phyloP scores from a whole-genome alignment of 2,888 invertebrate genomes.

The Lasioglossum oenotherae region DNA sequence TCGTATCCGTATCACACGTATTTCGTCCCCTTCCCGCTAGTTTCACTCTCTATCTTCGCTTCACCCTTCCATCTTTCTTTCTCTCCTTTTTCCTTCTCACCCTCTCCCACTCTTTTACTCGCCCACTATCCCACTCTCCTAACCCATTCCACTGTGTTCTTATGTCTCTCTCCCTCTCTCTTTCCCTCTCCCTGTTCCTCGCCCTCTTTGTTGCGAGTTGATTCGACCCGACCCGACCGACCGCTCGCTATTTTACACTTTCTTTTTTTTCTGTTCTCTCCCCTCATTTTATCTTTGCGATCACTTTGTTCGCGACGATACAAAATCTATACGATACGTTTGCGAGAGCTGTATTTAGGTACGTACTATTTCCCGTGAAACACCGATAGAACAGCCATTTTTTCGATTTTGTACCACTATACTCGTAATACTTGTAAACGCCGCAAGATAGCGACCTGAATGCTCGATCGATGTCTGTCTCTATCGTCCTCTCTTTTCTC shows the following conservation, averaged over 20 bases:
- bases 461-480: slow-evolving; percentile 65
- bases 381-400: slow-evolving; percentile 75
- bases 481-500: slow-evolving; percentile 25
- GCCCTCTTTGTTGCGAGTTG: slow-evolving; percentile 18
- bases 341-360: slow-evolving; percentile 29
- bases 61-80: slow-evolving; percentile 51
- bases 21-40: slow-evolving; percentile 39
- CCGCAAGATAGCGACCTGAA: slow-evolving; percentile 64
- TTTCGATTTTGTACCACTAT: slow-evolving; percentile 69
- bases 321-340: slow-evolving; percentile 20
- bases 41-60: slow-evolving; percentile 50
- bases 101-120: slow-evolving; percentile 22
- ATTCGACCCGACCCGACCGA: background rate
- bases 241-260: slow-evolving; percentile 6
- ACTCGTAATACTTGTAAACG: slow-evolving; percentile 54
- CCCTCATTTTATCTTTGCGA: slow-evolving; percentile 9
- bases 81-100: slow-evolving; percentile 34
- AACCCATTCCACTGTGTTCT: slow-evolving; percentile 2
- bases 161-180: slow-evolving; percentile 29
- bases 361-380: slow-evolving; percentile 69
- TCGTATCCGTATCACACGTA: slow-evolving; percentile 36
- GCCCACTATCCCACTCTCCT: slow-evolving; percentile 23
- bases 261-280: slow-evolving; percentile 7
- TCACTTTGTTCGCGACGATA: slow-evolving; percentile 43
- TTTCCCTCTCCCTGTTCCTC: slow-evolving; percentile 30